A percentile compares a stretch with the other conserved stretches of the same genome.
phyloP scores from a whole-genome alignment of 2,888 invertebrate species.

The Sympetrum striolatum region DNA sequence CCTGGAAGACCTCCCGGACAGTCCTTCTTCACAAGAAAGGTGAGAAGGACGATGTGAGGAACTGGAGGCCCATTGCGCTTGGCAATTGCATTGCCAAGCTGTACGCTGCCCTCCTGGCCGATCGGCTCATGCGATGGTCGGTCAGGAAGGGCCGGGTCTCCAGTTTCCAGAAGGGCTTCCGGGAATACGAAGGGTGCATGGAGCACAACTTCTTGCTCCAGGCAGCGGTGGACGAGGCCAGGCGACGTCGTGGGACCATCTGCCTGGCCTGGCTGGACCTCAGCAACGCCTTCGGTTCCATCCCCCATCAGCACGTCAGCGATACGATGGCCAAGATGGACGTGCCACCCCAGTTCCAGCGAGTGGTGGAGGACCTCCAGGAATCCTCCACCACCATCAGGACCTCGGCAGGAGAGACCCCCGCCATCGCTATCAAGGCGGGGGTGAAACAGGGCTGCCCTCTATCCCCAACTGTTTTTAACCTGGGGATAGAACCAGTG shows the following conservation, averaged over 20 bases:
- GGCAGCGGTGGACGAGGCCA: slow-evolving; percentile 51
- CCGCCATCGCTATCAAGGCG: slow-evolving; percentile 50
- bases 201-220: slow-evolving; percentile 55
- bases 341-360: slow-evolving; percentile 51
- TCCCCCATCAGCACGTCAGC: slow-evolving; percentile 28
- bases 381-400: too few species aligned
- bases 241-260: background rate
- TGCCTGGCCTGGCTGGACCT: slow-evolving; percentile 45
- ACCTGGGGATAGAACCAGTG: too few species aligned
- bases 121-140: slow-evolving; percentile 5
- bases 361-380: background rate
- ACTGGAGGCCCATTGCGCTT: slow-evolving; percentile 16
- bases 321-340: too few species aligned
- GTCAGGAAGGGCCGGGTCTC: background rate
- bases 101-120: slow-evolving; percentile 27
- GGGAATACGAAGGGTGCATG: background rate
- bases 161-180: background rate
- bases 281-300: slow-evolving; percentile 45
- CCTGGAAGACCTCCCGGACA: background rate
- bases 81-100: slow-evolving; percentile 27
- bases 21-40: background rate
- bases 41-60: background rate
- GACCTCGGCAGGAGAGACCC: background rate
- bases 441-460: slow-evolving; percentile 56
- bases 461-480: slow-evolving; percentile 54